phyloP scores from a whole-genome alignment of 2,797 vertebrate species.

The Lutjanus campechanus region DNA sequence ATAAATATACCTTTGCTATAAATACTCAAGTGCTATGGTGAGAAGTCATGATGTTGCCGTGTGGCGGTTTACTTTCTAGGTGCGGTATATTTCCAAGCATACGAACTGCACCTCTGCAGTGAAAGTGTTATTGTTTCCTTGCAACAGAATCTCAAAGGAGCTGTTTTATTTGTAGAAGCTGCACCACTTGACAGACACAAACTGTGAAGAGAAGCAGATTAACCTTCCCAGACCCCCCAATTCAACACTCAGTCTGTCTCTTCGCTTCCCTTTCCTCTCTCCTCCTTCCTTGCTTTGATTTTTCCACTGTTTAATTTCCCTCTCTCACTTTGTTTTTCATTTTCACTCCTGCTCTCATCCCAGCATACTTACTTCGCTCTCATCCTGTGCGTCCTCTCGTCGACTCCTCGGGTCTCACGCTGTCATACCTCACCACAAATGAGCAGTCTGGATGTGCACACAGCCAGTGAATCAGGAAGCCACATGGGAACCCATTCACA shows the following conservation, averaged over 20 bases:
- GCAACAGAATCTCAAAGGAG: constrained; percentile 53
- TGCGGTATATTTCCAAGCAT: constrained; percentile 30
- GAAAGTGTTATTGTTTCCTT: constrained; percentile 48
- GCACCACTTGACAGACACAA: constrained; percentile 57
- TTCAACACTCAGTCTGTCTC: constrained; percentile 24
- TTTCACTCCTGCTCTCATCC: constrained; percentile 37
- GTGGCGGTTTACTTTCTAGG: constrained; percentile 27
- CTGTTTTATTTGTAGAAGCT: constrained; percentile 60
- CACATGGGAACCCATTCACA: constrained; percentile 74
- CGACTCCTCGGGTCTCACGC: constrained; percentile 62
- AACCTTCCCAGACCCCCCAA: constrained; percentile 58
- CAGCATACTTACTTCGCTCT: constrained; percentile 37
- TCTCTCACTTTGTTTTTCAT: constrained; percentile 23
- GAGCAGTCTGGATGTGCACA: constrained; percentile 68
- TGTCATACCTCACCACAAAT: constrained; percentile 76
- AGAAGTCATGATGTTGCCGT: constrained; percentile 9
- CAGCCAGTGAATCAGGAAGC: constrained; percentile 53
- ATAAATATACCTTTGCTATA: constrained; percentile 13
- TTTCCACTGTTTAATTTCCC: constrained; percentile 47
- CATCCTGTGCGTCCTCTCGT: constrained; percentile 43
- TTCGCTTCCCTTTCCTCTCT: constrained; percentile 27
- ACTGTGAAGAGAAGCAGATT: constrained; percentile 59
- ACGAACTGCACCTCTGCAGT: constrained; percentile 29
- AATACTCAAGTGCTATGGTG: constrained; percentile 11
- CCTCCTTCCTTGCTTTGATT: constrained; percentile 35